phyloP scores from a whole-genome alignment of 2,888 invertebrate genomes.

The Dorcus parallelipipedus region DNA sequence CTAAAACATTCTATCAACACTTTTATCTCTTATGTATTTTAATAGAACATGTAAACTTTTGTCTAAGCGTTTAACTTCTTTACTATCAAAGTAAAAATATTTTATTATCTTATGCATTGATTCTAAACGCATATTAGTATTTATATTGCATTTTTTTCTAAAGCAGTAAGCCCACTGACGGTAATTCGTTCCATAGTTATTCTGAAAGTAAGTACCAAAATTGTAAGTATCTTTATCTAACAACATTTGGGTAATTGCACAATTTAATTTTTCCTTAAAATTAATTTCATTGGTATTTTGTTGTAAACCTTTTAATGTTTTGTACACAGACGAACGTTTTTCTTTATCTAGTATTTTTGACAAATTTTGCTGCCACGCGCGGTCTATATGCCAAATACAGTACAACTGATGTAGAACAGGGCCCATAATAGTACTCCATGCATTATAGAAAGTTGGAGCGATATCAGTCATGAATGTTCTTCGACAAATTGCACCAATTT shows the following conservation, averaged over 20 bases:
- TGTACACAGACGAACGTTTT: background rate
- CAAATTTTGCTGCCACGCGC: constrained; percentile 18
- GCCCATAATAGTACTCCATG: constrained; percentile 22
- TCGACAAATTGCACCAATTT: background rate
- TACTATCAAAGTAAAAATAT: background rate
- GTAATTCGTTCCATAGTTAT: background rate
- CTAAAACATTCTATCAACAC: background rate
- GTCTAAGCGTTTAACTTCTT: background rate
- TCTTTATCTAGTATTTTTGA: constrained; percentile 10
- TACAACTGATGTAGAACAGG: constrained; percentile 9
- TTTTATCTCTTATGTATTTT: background rate
- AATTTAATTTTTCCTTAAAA: background rate
- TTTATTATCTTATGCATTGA: background rate
- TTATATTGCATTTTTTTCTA: background rate
- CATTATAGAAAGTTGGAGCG: constrained; percentile 19
- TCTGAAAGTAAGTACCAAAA: background rate
- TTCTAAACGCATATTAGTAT: background rate
- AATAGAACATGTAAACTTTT: background rate
- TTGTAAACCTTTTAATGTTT: background rate
- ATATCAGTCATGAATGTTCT: constrained; percentile 25
- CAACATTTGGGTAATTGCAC: background rate
- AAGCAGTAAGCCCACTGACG: background rate
- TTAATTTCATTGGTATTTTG: background rate
- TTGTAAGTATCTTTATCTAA: background rate
- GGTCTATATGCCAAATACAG: constrained; percentile 21